Evolutionary conservation across 2,888 invertebrate genomes (phyloP), one percentile per base, ranked within the genome.

Genomic region (Synergus umbraculus): DNA sequence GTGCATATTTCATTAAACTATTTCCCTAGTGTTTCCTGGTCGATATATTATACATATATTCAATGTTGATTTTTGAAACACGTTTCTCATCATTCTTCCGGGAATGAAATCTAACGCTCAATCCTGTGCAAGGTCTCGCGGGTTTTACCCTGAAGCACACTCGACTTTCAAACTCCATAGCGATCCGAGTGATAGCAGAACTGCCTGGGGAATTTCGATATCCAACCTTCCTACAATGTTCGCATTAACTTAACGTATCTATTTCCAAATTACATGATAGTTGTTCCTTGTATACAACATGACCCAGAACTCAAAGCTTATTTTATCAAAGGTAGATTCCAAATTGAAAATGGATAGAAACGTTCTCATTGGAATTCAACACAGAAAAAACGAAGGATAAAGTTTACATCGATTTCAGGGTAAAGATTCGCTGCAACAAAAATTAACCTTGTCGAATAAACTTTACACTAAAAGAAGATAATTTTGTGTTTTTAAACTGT

Each of bases 131-230:
- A 37, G 29, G 54, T 73, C 73, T 54, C 73, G 29, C 22, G 73
- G 73, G 73, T 54, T 54, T 73, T 54, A 4, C 29, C 46, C 37
- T n/a, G 41, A 73, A 37, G 46, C 29, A 54, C 37, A 37, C 73
- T 73, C 54, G 73, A 54, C n/a, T 54, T 37, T 54, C 37, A 44
- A 73, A 54, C 49, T 73, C 54, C 15, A 49, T 49, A 73, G 73
- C 37, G 37, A 73, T 73, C 73, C 73, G 37, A 73, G 41, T 73
- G 73, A 73, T 73, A 73, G 54, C 29, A 54, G 73, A 73, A 73
- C n/a, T 73, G 41, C 18, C 73, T 37, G n/a, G 73, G 73, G 73
- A 73, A 54, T 73, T 73, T 54, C 37, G 73, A 73, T 73, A 73
- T 73, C 10, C 73, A 73, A 73, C 54, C 37, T 54, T n/a, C 54